Conservation (phyloP, 2,113 vertebrate genomes). For the Hepsetus odoe region DNA sequence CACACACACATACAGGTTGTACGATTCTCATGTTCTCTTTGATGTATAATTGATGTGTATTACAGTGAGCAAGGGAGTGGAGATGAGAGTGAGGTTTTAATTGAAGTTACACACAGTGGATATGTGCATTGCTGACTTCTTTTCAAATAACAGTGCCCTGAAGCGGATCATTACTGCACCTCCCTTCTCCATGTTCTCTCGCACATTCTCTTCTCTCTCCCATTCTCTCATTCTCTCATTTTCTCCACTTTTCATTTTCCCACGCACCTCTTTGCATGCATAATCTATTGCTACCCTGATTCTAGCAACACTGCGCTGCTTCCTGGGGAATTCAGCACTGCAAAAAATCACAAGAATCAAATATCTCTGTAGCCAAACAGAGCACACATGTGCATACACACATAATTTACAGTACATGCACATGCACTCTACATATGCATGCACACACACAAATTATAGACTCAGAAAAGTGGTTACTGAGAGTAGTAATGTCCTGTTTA, state of each 20-base stretch:
- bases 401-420: background rate
- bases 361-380: conserved; percentile 7
- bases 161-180: conserved; percentile 37
- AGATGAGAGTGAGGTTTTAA: conserved; percentile 36
- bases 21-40: conserved; percentile 43
- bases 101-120: conserved; percentile 43
- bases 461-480: too few relatives aligned
- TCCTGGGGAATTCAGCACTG: conserved; percentile 57
- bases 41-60: conserved; percentile 62
- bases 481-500: too few relatives aligned
- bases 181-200: background rate
- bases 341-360: conserved; percentile 44
- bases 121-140: conserved; percentile 36
- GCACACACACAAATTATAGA: background rate
- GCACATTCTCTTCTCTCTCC: conserved; percentile 16
- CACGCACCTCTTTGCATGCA: conserved; percentile 51
- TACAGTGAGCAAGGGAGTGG: conserved; percentile 43
- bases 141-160: conserved; percentile 46
- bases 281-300: conserved; percentile 49
- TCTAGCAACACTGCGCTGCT: conserved; percentile 44
- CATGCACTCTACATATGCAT: too few relatives aligned
- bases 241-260: conserved; percentile 58
- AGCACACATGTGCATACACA: background rate
- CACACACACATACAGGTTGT: background rate
- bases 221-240: conserved; percentile 46